Conservation (phyloP, 2,113 vertebrate genomes). For the Chionodraco myersi region DNA sequence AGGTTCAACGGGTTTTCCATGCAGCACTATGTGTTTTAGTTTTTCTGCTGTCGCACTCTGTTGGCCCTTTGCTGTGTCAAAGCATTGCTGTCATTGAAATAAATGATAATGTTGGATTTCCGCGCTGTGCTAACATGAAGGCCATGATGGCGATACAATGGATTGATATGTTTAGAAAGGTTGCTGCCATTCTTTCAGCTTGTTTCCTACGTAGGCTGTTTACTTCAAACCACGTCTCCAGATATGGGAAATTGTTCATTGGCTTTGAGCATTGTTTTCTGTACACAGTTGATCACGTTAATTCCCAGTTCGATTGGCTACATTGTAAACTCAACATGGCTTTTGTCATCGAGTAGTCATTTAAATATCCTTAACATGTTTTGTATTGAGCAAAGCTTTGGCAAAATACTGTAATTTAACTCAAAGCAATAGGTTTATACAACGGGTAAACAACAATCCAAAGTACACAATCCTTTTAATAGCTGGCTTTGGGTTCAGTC, state of each 20-base stretch:
- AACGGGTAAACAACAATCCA: background rate
- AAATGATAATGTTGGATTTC: slow-evolving; percentile 7
- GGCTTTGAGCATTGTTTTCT: background rate
- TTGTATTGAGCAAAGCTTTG: background rate
- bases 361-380: background rate
- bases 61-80: background rate
- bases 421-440: background rate
- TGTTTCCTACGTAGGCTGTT: background rate
- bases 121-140: background rate
- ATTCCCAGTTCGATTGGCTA: background rate
- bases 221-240: background rate
- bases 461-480: background rate
- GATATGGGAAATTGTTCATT: background rate
- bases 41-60: background rate
- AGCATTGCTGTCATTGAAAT: background rate
- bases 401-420: background rate
- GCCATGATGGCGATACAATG: background rate
- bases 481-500: background rate
- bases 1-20: background rate
- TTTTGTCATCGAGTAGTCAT: background rate
- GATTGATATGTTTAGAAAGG: background rate
- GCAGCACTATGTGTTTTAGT: background rate
- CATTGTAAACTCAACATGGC: background rate
- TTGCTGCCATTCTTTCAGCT: slow-evolving; percentile 11
- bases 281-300: background rate